Conservation (phyloP, 2,113 vertebrate genomes). For the Urocolius indicus region DNA sequence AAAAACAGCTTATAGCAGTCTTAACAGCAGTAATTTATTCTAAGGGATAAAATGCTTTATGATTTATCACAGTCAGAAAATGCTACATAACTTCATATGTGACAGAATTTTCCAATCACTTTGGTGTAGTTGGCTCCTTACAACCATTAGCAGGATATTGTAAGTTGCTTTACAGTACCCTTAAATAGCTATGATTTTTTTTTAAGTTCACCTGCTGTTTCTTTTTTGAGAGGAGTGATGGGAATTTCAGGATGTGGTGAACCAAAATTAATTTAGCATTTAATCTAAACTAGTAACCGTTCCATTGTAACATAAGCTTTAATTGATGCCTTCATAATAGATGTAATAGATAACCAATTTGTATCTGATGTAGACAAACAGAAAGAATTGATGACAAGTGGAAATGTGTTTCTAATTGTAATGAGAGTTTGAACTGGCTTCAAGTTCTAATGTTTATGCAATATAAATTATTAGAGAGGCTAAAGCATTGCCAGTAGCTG, state of each 20-base stretch:
- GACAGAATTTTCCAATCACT: background rate
- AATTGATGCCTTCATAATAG: background rate
- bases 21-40: background rate
- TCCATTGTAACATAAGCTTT: background rate
- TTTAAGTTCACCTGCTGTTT: background rate
- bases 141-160: background rate
- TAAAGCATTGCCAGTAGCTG: conserved; percentile 17
- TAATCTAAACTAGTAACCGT: background rate
- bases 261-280: background rate
- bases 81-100: background rate
- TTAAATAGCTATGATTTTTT: background rate
- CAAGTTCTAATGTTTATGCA: conserved; percentile 42
- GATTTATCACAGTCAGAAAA: background rate
- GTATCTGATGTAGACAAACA: conserved; percentile 3
- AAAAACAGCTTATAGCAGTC: background rate
- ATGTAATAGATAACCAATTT: background rate
- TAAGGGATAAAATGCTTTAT: background rate
- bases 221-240: background rate
- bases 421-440: conserved; percentile 37
- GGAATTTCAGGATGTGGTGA: background rate
- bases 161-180: background rate
- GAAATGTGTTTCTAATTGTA: conserved; percentile 57
- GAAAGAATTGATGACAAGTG: conserved; percentile 36
- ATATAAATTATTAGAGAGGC: conserved; percentile 39
- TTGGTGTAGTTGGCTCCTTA: background rate